These are phyloP conservation scores for Halichoeres trimaculatus DNA, from an alignment of 2,113 vertebrate genomes.

Conservation along the genomic window DNA sequence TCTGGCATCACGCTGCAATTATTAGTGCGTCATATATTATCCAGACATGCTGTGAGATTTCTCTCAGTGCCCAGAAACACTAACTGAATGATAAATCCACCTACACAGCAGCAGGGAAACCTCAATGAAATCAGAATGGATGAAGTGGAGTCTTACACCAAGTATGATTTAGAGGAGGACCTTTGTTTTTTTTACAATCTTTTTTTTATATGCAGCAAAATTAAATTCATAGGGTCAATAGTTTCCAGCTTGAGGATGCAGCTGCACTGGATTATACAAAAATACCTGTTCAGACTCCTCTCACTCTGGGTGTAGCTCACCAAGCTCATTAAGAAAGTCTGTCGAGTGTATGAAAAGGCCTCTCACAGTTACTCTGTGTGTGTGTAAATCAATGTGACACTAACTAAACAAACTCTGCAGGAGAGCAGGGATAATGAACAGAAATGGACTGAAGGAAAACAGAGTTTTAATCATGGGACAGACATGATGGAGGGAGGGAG, in stretches of 20 bases:
- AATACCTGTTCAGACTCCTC: background rate
- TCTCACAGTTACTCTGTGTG: constrained; percentile 37
- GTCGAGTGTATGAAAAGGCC: constrained; percentile 43
- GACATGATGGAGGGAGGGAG: constrained; percentile 27
- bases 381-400: constrained; percentile 69
- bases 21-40: constrained; percentile 6
- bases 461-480: constrained; percentile 54
- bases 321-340: constrained; percentile 30
- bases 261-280: background rate
- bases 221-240: too few species aligned
- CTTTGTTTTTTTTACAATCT: too few species aligned
- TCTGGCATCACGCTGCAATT: constrained; percentile 10
- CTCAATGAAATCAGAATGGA: background rate
- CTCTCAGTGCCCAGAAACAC: background rate
- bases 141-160: background rate
- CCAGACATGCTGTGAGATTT: background rate
- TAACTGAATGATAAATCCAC: background rate
- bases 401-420: constrained; percentile 63
- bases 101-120: background rate
- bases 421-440: constrained; percentile 65
- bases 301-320: background rate
- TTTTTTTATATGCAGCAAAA: too few species aligned
- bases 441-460: constrained; percentile 54
- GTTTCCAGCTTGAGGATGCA: background rate
- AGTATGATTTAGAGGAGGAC: background rate